A percentile compares a stretch with the other conserved stretches of the same genome.
Evolutionary conservation across 2,113 vertebrate genomes (phyloP).

Genomic region (Morone saxatilis): DNA sequence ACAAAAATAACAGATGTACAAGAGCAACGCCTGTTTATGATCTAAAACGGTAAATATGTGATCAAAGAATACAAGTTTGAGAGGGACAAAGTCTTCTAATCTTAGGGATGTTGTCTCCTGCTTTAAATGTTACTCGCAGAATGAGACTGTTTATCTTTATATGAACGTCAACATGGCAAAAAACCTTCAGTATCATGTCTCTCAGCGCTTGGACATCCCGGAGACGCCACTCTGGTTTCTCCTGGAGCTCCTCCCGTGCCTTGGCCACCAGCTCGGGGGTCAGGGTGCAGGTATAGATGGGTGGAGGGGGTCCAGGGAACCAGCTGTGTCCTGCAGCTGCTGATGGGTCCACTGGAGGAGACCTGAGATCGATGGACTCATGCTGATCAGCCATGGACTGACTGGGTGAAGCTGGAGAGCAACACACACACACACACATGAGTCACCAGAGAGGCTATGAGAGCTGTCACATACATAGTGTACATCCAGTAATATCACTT

Average conservation of each 20-base stretch:
- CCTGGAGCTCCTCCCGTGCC: conserved; percentile 96
- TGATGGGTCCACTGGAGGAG: conserved; percentile 82
- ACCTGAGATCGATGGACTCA: conserved; percentile 85
- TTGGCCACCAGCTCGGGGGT: conserved; percentile 93
- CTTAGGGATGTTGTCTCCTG: not conserved
- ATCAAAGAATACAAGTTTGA: too few relatives aligned
- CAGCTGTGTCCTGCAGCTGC: conserved; percentile 74
- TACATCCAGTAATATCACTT: not conserved
- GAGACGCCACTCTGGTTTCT: conserved; percentile 97
- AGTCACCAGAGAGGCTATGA: not conserved
- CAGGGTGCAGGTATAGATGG: conserved; percentile 90
- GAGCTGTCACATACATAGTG: not conserved
- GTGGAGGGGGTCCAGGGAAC: conserved; percentile 83
- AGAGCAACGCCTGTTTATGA: too few relatives aligned
- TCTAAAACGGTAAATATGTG: too few relatives aligned
- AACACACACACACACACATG: conserved; percentile 8
- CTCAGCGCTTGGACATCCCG: conserved; percentile 95
- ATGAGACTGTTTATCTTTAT: not conserved
- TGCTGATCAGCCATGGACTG: conserved; percentile 92
- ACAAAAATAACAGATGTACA: too few relatives aligned
- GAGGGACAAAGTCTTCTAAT: too few relatives aligned
- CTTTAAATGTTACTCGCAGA: not conserved
- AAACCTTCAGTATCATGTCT: conserved; percentile 94
- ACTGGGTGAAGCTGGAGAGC: conserved; percentile 54
- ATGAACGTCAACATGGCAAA: not conserved